phyloP scores from a whole-genome alignment of 2,113 vertebrate species.

The Oenanthe oenanthe region DNA sequence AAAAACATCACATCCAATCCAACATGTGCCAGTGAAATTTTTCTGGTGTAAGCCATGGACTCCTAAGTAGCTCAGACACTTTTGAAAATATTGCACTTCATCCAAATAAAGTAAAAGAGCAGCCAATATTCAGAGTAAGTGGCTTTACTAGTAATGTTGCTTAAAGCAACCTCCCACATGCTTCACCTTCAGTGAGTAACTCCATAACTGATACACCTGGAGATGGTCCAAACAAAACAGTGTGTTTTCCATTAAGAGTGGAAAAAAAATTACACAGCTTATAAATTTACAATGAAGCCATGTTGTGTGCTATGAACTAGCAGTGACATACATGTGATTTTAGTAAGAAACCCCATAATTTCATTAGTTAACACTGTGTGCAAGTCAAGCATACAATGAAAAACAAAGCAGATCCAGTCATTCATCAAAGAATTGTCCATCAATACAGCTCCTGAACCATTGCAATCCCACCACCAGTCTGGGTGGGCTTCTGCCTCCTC shows the following conservation, averaged over 20 bases:
- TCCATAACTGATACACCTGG: neutral
- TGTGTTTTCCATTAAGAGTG: conserved; percentile 54
- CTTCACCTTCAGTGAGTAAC: conserved; percentile 38
- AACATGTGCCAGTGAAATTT: neutral
- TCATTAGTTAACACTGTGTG: neutral
- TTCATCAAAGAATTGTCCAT: conserved; percentile 1
- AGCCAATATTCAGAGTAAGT: conserved; percentile 41
- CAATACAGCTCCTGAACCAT: neutral
- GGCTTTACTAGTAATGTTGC: conserved; percentile 12
- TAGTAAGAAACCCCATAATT: conserved; percentile 22
- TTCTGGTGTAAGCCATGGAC: neutral
- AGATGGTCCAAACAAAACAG: conserved; percentile 33
- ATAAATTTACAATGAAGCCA: conserved; percentile 38
- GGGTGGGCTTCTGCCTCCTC: neutral
- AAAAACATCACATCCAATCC: neutral
- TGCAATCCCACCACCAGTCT: neutral
- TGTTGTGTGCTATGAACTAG: conserved; percentile 28
- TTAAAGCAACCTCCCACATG: conserved; percentile 42
- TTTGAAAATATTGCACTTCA: conserved; percentile 29
- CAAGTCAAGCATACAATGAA: neutral
- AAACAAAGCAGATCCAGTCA: conserved; percentile 9
- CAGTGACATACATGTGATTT: conserved; percentile 28
- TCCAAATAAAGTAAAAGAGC: conserved; percentile 54
- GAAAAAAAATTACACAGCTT: neutral
- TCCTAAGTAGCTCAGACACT: neutral